phyloP scores from a whole-genome alignment of 2,888 invertebrate genomes.

The Drosophila pseudotakahashii region DNA sequence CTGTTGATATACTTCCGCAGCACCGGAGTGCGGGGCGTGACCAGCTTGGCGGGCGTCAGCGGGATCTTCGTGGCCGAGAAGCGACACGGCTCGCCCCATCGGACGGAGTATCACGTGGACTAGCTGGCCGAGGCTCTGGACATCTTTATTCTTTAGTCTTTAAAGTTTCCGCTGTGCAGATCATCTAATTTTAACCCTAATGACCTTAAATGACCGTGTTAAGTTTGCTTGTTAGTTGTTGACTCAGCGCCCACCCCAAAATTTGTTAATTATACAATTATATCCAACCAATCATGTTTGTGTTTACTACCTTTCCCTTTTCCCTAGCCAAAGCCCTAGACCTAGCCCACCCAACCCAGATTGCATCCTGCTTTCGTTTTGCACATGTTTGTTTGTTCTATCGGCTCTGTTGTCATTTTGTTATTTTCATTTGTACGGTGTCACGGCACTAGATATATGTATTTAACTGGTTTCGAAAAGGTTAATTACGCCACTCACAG shows the following conservation, averaged over 20 bases:
- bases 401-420: slow-evolving; percentile 31
- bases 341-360: too few relatives aligned
- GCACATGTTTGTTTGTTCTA: slow-evolving; percentile 8
- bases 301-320: neutral
- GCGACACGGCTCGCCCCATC: slow-evolving; percentile 77
- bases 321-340: too few relatives aligned
- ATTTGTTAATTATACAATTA: slow-evolving; percentile 25
- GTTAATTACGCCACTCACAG: slow-evolving; percentile 21
- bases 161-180: slow-evolving; percentile 43
- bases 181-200: slow-evolving; percentile 18
- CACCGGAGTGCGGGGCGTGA: slow-evolving; percentile 83
- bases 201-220: slow-evolving; percentile 20
- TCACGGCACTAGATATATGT: slow-evolving; percentile 21
- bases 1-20: slow-evolving; percentile 84
- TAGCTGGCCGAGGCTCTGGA: slow-evolving; percentile 65
- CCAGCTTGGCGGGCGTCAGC: slow-evolving; percentile 83
- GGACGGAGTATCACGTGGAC: slow-evolving; percentile 70
- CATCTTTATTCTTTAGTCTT: slow-evolving; percentile 58
- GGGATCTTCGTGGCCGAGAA: slow-evolving; percentile 81
- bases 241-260: slow-evolving; percentile 4
- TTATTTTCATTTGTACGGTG: slow-evolving; percentile 32
- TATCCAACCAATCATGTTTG: slow-evolving; percentile 8
- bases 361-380: slow-evolving; percentile 20
- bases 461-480: slow-evolving; percentile 43
- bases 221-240: slow-evolving; percentile 25